Evolutionary conservation across 2,888 invertebrate genomes (phyloP), one percentile per base, ranked within the genome.

Genomic region (Willowsia nigromaculata): DNA sequence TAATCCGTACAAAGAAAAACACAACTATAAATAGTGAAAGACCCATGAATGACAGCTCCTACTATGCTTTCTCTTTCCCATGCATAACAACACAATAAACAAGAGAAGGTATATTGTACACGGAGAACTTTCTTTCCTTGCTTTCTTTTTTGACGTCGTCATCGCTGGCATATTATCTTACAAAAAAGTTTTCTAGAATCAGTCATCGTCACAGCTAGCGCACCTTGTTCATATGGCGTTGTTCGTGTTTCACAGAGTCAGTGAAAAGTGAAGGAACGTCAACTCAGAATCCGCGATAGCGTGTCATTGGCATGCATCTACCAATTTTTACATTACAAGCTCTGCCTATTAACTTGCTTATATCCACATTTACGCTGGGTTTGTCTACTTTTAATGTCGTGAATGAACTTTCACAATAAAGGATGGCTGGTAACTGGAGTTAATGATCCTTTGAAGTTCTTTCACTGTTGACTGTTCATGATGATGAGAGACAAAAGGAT

Each of bases 261-360:
- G 68, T 33, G n/a, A 43, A 74, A 74, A 47, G 74, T 74, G 47
- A 50, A 25, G 43, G 40, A 7, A 43, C 40, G 68, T 43, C 68
- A 62, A 30, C 68, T 65, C 68, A 43, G 15, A 30, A 13, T 13
- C 18, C 47, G 22, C 40, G 50, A 83, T 83, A 83, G 65, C 82
- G 65, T 83, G 82, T 83, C 82, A 83, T 83, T 83, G 82, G 82
- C 82, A 83, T 83, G 47, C 68, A 65, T 50, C 65, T 47, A 13
- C 25, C 47, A 47, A 74, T 74, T 74, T 74, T 50, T 47, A n/a
- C 47, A 65, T 50, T 68, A n/a, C 6, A 18, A 40, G 30, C 27
- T 68, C 0, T 37, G n/a, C 65, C 33, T 33, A 65, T 33, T 33
- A n/a, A 37, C 30, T 27, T 0, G 27, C 47, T 47, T n/a, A n/a